phyloP scores from a whole-genome alignment of 2,888 invertebrate genomes.

The Timema cristinae region DNA sequence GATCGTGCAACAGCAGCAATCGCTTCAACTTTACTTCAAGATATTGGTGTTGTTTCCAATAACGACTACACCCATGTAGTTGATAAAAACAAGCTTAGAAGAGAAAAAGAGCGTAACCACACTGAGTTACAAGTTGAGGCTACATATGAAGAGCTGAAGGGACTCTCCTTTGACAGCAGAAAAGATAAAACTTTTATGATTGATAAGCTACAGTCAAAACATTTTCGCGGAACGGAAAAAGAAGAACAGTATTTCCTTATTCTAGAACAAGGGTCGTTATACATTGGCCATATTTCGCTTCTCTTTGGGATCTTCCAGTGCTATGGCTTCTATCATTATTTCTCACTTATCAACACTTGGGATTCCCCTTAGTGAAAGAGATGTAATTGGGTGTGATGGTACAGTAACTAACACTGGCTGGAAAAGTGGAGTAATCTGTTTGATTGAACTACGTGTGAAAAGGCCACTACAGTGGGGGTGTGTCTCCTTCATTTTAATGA shows the following conservation, averaged over 20 bases:
- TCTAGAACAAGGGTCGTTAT: background rate
- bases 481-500: conserved; percentile 27
- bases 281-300: conserved; percentile 11
- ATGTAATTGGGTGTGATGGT: conserved; percentile 29
- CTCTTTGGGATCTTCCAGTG: conserved; percentile 8
- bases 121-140: background rate
- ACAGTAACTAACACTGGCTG: conserved; percentile 27
- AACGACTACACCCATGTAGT: too few relatives aligned
- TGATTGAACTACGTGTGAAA: conserved; percentile 23
- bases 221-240: too few relatives aligned
- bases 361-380: conserved; percentile 23
- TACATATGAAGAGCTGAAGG: background rate
- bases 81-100: too few relatives aligned
- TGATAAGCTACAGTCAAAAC: background rate
- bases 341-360: background rate
- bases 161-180: background rate
- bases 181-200: background rate
- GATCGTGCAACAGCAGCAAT: too few relatives aligned
- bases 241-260: background rate
- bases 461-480: conserved; percentile 26
- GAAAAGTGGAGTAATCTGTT: conserved; percentile 25
- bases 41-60: too few relatives aligned
- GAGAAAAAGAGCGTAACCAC: background rate
- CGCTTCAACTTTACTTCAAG: too few relatives aligned
- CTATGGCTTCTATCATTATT: background rate